Base-by-base conservation (phyloP, 2,888 invertebrate species). In the Protodeltote pygarga region DNA sequence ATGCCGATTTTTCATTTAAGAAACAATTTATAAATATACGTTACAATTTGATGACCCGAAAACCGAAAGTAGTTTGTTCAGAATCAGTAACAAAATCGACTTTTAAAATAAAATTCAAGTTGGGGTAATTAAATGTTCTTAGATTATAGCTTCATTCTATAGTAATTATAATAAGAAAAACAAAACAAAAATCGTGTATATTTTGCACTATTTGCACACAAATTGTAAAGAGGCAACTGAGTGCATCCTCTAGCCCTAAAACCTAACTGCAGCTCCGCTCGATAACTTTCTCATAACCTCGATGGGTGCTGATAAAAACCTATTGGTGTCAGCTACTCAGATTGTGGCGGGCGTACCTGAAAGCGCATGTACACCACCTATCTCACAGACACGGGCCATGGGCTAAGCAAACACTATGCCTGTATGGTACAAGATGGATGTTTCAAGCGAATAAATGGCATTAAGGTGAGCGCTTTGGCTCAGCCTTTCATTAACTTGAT, bases 301-400 rank as follows among this genome's bases (percentile, higher is more conserved):
- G 90, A 90, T 90, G 81, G 78, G 82, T 71, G 72, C 81, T 83
- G 91, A 90, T 90, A 91, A 90, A 89, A 89, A 87, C 80, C 79
- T 89, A 89, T 91, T 89, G 90, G 90, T 91, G 90, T 85, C 90
- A 87, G 87, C 82, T 78, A 79, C 79, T 75, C 74, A 85, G 87
- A 88, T 85, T 83, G 84, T 84, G 73, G 78, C 73, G 76, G 83
- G 75, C 74, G 83, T 80, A 86, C 82, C 88, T 90, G 88, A 89
- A 89, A 87, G 90, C 86, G 89, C 87, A 86, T 90, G 90, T 90
- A 88, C 84, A 82, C 84, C 82, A 85, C 87, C 89, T 90, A 90
- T 90, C 88, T 87, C 68, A 64, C 76, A 74, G 85, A 88, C 87
- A 83, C 86, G 83, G 85, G 79, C 85, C 79, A 82, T 76, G 85